phyloP scores from a whole-genome alignment of 1,140 invertebrate genomes.

The Steinernema khuongi region DNA sequence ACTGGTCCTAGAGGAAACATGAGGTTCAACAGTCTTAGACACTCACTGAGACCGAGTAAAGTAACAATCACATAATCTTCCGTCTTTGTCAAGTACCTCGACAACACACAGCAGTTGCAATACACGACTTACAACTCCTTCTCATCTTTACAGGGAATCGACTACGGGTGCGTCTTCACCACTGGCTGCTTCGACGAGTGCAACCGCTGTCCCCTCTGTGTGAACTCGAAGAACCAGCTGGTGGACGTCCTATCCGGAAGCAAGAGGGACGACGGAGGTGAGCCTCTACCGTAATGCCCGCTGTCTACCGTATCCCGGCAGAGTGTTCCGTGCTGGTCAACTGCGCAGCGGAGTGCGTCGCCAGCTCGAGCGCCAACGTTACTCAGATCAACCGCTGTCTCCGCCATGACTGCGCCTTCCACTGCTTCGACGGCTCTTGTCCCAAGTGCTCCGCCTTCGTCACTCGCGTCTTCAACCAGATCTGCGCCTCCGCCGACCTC shows the following conservation, averaged over 20 bases:
- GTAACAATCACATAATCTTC: too few relatives aligned
- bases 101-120: too few relatives aligned
- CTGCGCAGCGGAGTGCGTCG: constrained; percentile 12
- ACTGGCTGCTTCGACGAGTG: constrained; percentile 3
- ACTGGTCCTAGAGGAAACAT: too few relatives aligned
- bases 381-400: constrained; percentile 18
- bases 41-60: too few relatives aligned
- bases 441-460: background rate
- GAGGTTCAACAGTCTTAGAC: too few relatives aligned
- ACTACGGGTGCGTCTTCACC: constrained; percentile 10
- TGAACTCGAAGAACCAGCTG: background rate
- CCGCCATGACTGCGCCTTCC: constrained; percentile 5
- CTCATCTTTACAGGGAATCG: constrained; percentile 8
- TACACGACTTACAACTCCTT: too few relatives aligned
- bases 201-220: constrained; percentile 1
- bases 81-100: background rate
- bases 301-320: background rate
- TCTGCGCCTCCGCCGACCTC: background rate
- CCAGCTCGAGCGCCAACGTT: background rate
- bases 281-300: background rate
- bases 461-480: constrained; percentile 6
- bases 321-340: constrained; percentile 15
- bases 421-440: constrained; percentile 20
- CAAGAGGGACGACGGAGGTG: background rate
- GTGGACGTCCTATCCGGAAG: constrained; percentile 1